A percentile compares a stretch with the other conserved stretches of the same genome.
These are phyloP conservation scores for Nilaparvata lugens DNA, from an alignment of 1,140 invertebrate species.

Conservation along the genomic window DNA sequence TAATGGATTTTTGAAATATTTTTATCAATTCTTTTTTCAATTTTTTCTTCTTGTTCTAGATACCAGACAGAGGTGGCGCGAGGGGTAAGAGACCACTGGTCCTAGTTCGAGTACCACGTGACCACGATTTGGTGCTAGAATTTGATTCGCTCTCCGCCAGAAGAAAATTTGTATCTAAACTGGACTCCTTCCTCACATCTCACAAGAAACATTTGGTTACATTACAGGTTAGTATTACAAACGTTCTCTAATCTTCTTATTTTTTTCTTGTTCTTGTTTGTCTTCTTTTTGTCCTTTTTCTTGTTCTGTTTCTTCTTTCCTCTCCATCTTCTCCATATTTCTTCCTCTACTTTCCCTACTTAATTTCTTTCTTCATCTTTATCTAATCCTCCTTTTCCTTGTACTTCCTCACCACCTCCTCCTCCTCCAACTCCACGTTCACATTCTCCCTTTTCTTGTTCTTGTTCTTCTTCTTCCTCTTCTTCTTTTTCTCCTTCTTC, in stretches of 20 bases:
- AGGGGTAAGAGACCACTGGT: constrained; percentile 73
- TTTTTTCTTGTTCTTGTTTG: background rate
- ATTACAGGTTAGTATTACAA: constrained; percentile 49
- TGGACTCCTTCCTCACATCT: constrained; percentile 72
- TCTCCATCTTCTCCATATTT: background rate
- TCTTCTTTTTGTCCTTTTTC: background rate
- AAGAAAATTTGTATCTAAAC: constrained; percentile 81
- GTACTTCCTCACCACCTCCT: background rate
- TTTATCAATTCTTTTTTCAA: too few relatives aligned
- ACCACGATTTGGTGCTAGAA: constrained; percentile 95
- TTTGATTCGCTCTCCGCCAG: constrained; percentile 72
- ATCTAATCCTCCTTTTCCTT: background rate
- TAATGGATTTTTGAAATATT: too few relatives aligned
- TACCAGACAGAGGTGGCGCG: constrained; percentile 41
- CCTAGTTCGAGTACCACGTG: constrained; percentile 74
- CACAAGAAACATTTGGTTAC: constrained; percentile 72
- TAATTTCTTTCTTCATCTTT: background rate
- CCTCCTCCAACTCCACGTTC: background rate
- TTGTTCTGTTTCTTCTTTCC: background rate
- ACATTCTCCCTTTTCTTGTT: background rate
- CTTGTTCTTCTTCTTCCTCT: background rate
- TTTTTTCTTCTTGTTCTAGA: constrained; percentile 13
- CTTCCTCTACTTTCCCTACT: background rate
- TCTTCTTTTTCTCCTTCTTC: background rate
- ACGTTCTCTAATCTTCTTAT: too few relatives aligned